Evolutionary conservation across 2,797 vertebrate genomes (phyloP).

Genomic region (Silurus lanzhouensis): DNA sequence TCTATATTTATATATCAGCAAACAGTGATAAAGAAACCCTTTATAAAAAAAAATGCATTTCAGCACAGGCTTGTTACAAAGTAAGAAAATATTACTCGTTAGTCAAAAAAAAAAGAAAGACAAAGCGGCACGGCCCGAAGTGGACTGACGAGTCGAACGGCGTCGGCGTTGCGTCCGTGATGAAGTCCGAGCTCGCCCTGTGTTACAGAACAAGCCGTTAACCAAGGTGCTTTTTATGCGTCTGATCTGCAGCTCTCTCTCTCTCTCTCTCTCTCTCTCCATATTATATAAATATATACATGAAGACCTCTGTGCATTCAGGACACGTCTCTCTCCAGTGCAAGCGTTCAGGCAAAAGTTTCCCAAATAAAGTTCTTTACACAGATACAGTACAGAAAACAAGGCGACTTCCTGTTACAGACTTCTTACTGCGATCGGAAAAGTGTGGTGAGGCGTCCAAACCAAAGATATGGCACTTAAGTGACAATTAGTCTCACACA

Average conservation of each 20-base stretch:
- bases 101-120: conserved; percentile 50
- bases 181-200: background rate
- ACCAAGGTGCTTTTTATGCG: conserved; percentile 51
- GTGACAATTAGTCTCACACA: conserved; percentile 68
- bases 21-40: background rate
- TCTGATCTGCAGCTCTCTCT: conserved; percentile 23
- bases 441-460: conserved; percentile 66
- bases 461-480: conserved; percentile 78
- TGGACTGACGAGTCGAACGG: background rate
- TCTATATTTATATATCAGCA: too few species aligned
- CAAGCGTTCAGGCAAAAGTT: conserved; percentile 69
- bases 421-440: conserved; percentile 62
- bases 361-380: conserved; percentile 57
- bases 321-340: conserved; percentile 75
- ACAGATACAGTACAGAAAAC: conserved; percentile 75
- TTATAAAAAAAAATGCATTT: background rate
- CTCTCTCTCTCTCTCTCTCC: background rate
- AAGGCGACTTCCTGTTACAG: conserved; percentile 51
- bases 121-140: background rate
- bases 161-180: background rate
- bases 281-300: too few species aligned
- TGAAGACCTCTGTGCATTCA: conserved; percentile 43
- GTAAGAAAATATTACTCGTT: conserved; percentile 57
- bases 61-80: conserved; percentile 51
- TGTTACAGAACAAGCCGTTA: conserved; percentile 38